These are phyloP conservation scores for Sebastes ruberrimus DNA, from an alignment of 2,797 vertebrate genomes.

Conservation along the genomic window DNA sequence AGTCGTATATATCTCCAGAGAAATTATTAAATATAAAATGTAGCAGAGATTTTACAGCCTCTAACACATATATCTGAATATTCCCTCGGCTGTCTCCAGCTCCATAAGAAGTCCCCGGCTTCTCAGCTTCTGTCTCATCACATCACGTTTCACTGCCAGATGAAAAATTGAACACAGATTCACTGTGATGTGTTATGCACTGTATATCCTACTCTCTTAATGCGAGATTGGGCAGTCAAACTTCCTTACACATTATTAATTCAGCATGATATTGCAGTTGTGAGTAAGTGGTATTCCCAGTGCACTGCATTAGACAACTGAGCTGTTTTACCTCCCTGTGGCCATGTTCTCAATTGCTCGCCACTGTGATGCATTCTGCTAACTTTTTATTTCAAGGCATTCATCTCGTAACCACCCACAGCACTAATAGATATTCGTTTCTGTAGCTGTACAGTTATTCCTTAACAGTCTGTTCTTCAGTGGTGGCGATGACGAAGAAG, in stretches of 20 bases:
- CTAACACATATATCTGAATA: not conserved
- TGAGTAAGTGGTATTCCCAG: conserved; percentile 56
- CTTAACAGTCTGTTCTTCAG: conserved; percentile 74
- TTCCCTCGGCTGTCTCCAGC: conserved; percentile 7
- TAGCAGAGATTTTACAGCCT: not conserved
- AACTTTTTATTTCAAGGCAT: conserved; percentile 22
- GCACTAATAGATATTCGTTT: not conserved
- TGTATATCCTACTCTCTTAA: conserved; percentile 8
- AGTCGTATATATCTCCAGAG: not conserved
- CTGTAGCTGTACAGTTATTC: conserved; percentile 17
- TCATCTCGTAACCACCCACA: conserved; percentile 10
- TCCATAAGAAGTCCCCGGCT: not conserved
- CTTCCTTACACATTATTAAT: conserved; percentile 65
- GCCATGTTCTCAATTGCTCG: conserved; percentile 51
- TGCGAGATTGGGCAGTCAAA: conserved; percentile 28
- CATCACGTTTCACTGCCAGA: conserved; percentile 9
- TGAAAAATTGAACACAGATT: conserved; percentile 37
- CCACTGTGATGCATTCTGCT: conserved; percentile 29
- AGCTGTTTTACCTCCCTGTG: conserved; percentile 52
- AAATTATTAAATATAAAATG: not conserved
- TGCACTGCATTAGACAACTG: conserved; percentile 41
- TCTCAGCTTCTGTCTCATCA: conserved; percentile 26
- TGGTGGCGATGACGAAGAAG: conserved; percentile 88
- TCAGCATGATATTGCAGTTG: conserved; percentile 53
- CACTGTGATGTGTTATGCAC: conserved; percentile 18